These are phyloP conservation scores for Thera obeliscata DNA, from an alignment of 2,888 invertebrate genomes.

Conservation along the genomic window DNA sequence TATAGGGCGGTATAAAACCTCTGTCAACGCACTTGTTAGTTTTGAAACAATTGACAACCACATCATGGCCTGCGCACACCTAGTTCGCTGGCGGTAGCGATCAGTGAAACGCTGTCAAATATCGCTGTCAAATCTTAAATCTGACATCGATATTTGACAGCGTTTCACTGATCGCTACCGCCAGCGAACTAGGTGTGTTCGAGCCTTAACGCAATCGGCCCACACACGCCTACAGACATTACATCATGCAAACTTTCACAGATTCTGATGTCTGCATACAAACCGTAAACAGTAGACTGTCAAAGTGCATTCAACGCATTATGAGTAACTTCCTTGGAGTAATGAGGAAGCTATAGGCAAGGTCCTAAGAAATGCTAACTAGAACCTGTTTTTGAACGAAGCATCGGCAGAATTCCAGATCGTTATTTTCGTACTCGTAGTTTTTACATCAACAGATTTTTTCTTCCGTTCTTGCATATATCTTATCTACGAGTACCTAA, in stretches of 20 bases:
- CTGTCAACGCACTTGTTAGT: not conserved
- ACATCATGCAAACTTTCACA: constrained; percentile 32
- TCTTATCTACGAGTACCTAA: too few species aligned
- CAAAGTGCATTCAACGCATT: constrained; percentile 30
- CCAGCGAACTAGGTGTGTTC: too few species aligned
- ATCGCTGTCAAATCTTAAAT: too few species aligned
- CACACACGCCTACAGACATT: constrained; percentile 21
- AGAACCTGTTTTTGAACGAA: not conserved
- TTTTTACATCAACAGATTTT: not conserved
- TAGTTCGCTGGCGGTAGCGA: too few species aligned
- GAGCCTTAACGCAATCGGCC: too few species aligned
- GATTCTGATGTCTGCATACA: constrained; percentile 27
- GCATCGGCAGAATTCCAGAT: not conserved
- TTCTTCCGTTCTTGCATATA: too few species aligned
- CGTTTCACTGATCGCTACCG: too few species aligned
- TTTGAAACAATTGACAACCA: constrained; percentile 14
- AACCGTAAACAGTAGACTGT: constrained; percentile 25
- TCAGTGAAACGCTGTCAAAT: too few species aligned
- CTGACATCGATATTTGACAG: too few species aligned
- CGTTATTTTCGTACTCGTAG: not conserved
- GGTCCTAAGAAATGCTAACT: not conserved
- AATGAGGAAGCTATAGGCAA: constrained; percentile 12
- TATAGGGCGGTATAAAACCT: too few species aligned
- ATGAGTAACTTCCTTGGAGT: constrained; percentile 14
- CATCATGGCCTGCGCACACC: too few species aligned